Conservation (phyloP, 2,797 vertebrate species). For the Alouatta caraya region DNA sequence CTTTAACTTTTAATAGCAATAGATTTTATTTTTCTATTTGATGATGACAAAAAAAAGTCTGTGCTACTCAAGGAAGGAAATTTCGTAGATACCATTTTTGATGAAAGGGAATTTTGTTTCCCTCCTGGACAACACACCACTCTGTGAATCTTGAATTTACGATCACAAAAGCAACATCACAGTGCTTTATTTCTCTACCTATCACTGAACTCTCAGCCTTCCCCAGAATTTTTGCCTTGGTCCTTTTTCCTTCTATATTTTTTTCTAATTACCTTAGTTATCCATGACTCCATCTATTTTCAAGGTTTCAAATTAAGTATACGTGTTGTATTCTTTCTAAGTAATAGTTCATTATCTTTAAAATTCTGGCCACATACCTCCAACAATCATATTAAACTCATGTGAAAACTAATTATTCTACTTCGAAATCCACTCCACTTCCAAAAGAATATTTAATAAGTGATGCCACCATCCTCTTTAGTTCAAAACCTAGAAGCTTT, state of each 20-base stretch:
- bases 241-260: neutral
- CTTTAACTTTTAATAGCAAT: neutral
- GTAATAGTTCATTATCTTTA: neutral
- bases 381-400: neutral
- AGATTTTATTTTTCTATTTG: neutral
- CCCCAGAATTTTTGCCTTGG: neutral
- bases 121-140: neutral
- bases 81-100: neutral
- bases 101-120: neutral
- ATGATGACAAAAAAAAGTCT: constrained; percentile 7
- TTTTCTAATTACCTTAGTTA: neutral
- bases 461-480: neutral
- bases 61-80: neutral
- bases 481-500: neutral
- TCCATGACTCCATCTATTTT: neutral
- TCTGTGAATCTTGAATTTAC: neutral
- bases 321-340: neutral
- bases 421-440: neutral
- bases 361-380: neutral
- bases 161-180: neutral
- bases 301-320: neutral
- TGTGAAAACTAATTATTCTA: neutral
- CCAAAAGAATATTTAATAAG: neutral
- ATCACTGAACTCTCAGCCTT: neutral
- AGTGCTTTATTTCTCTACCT: neutral